Conservation (phyloP, 64 coral and sea anemone species). For the Stylophora pistillata region DNA sequence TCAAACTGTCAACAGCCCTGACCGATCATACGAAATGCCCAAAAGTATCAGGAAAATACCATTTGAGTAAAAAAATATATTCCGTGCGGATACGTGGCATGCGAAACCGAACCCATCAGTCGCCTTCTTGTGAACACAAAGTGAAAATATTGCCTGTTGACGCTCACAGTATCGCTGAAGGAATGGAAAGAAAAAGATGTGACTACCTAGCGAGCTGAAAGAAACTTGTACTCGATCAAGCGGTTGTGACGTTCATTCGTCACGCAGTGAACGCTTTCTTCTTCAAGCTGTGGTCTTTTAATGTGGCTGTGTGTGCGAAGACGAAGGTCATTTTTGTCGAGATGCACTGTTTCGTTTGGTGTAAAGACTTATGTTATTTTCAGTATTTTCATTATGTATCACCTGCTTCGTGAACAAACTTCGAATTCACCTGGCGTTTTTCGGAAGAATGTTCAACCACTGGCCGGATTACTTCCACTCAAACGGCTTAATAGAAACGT, state of each 20-base stretch:
- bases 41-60: background rate
- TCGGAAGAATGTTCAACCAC: background rate
- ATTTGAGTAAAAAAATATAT: background rate
- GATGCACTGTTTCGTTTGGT: background rate
- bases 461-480: background rate
- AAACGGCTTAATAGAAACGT: background rate
- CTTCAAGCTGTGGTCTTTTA: background rate
- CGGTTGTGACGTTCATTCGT: background rate
- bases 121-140: no score
- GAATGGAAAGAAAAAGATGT: no score
- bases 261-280: background rate
- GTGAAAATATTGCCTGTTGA: background rate
- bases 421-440: background rate
- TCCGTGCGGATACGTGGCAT: background rate
- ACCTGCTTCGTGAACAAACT: background rate
- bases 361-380: constrained; percentile 8
- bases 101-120: background rate
- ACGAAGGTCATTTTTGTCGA: background rate
- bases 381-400: constrained; percentile 33
- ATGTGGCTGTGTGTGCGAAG: background rate
- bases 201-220: no score
- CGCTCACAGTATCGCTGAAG: no score
- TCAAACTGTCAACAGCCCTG: constrained; percentile 7
- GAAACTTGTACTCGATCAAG: background rate
- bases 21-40: background rate